Percentiles rank a stretch among this genome's conserved stretches.
phyloP scores from a whole-genome alignment of 2,888 invertebrate species.

The Periphyllus acericola region DNA sequence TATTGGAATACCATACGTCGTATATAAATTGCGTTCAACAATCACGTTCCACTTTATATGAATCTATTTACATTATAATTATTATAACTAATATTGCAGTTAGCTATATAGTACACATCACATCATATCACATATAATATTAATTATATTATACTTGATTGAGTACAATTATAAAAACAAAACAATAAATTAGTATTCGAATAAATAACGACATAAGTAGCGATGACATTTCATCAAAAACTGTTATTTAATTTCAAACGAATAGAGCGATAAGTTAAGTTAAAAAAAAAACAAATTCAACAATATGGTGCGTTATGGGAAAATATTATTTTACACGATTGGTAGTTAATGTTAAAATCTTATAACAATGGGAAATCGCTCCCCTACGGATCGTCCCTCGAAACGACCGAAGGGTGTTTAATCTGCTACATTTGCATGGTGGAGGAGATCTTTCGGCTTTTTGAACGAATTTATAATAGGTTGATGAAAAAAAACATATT shows the following conservation, averaged over 20 bases:
- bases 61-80: no score
- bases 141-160: no score
- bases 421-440: constrained; percentile 25
- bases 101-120: no score
- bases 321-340: constrained; percentile 5
- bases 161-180: no score
- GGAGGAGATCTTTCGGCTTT: not conserved
- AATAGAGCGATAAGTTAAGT: not conserved
- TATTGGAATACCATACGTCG: no score
- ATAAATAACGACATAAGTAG: not conserved
- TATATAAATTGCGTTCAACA: no score
- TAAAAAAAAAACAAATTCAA: not conserved
- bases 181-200: no score
- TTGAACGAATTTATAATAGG: constrained; percentile 22
- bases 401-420: constrained; percentile 32
- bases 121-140: no score
- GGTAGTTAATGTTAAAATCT: constrained; percentile 36
- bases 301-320: constrained; percentile 29
- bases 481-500: not conserved
- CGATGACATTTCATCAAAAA: not conserved
- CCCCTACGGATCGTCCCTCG: constrained; percentile 12
- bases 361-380: constrained; percentile 18
- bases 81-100: no score
- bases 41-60: no score
- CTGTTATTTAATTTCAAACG: not conserved